Evolutionary conservation across 2,888 invertebrate genomes (phyloP).

Genomic region (Chirona hameri): DNA sequence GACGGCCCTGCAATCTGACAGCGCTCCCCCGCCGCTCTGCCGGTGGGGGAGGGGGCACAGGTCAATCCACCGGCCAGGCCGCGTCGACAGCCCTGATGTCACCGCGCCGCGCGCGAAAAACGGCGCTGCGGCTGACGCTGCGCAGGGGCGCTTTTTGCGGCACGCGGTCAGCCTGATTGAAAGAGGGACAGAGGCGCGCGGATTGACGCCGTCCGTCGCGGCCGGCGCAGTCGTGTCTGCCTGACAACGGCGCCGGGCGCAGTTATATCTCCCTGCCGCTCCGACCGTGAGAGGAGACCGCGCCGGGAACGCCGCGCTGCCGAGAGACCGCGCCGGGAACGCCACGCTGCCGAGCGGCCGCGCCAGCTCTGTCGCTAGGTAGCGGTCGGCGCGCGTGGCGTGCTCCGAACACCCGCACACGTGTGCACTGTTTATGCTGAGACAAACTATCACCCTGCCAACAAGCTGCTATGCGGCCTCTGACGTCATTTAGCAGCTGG

Average conservation of each 20-base stretch:
- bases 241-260: not conserved
- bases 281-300: too few relatives aligned
- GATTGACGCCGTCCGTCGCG: slow-evolving; percentile 37
- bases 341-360: too few relatives aligned
- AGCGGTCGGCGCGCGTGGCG: too few relatives aligned
- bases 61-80: not conserved
- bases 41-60: not conserved
- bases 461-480: not conserved
- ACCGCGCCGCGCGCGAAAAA: not conserved
- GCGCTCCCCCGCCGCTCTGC: too few relatives aligned
- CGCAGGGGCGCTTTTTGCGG: slow-evolving; percentile 9
- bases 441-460: not conserved
- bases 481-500: not conserved
- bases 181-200: not conserved
- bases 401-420: too few relatives aligned
- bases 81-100: not conserved
- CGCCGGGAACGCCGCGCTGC: too few relatives aligned
- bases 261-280: not conserved
- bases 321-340: too few relatives aligned
- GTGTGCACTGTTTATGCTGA: too few relatives aligned
- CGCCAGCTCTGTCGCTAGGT: too few relatives aligned
- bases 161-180: not conserved
- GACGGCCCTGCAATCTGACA: too few relatives aligned
- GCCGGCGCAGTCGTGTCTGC: not conserved
- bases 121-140: not conserved